These are phyloP conservation scores for Pangasianodon hypophthalmus DNA, from an alignment of 2,113 vertebrate species.

Conservation along the genomic window DNA sequence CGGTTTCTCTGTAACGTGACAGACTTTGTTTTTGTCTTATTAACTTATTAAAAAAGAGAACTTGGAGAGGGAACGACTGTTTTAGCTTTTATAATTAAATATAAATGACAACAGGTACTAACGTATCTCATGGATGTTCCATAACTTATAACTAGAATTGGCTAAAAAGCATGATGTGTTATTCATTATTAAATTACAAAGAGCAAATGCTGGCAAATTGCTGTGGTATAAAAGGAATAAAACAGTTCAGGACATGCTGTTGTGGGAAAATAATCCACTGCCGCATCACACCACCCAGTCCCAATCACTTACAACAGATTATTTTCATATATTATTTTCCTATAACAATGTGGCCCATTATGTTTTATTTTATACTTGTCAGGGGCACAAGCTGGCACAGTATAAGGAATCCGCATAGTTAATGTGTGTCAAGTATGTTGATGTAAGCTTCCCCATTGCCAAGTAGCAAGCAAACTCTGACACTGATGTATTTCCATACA, in stretches of 20 bases:
- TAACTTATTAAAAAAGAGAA: neutral
- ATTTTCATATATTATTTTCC: too few species aligned
- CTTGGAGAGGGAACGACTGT: neutral
- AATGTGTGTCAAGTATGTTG: slow-evolving; percentile 20
- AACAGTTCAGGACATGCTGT: neutral
- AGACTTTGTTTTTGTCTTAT: neutral
- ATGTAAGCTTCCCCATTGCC: neutral
- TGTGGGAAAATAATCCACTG: neutral
- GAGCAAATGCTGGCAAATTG: neutral
- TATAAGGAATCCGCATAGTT: neutral
- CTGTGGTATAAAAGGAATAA: neutral
- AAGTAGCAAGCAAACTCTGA: slow-evolving; percentile 6
- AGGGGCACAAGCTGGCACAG: neutral
- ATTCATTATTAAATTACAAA: neutral
- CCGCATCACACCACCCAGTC: neutral
- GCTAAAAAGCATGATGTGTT: too few species aligned
- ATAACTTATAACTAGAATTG: neutral
- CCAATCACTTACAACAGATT: neutral
- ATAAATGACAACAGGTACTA: neutral
- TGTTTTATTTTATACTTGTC: neutral
- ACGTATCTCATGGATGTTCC: neutral
- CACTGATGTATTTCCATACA: neutral
- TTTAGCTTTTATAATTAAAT: neutral
- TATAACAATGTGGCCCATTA: neutral
- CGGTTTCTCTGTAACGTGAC: neutral